Conservation (phyloP, 2,888 invertebrate genomes). For the Campoplex capitator region DNA sequence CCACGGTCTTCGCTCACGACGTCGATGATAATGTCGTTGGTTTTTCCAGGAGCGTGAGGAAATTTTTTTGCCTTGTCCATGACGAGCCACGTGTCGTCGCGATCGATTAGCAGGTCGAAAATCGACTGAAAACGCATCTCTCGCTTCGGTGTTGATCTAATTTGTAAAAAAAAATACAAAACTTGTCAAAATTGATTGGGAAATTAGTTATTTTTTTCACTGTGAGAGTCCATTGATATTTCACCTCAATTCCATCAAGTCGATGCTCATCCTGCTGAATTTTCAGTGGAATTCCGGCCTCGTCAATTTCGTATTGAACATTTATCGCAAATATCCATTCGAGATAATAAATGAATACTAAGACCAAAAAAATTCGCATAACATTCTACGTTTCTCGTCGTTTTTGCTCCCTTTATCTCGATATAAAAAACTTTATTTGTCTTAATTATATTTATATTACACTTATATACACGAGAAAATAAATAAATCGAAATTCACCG, state of each 20-base stretch:
- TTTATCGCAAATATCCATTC: conserved; percentile 59
- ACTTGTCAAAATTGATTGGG: background rate
- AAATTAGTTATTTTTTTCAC: background rate
- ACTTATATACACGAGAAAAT: conserved; percentile 10
- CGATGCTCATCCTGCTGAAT: background rate
- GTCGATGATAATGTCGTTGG: conserved; percentile 5
- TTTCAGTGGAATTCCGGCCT: background rate
- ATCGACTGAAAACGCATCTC: background rate
- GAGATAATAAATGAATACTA: conserved; percentile 70
- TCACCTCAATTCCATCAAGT: conserved; percentile 21
- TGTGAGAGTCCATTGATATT: background rate
- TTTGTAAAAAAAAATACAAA: conserved; percentile 1
- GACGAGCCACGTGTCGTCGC: conserved; percentile 32
- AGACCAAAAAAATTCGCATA: conserved; percentile 74
- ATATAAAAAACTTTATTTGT: background rate
- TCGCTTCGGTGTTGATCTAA: conserved; percentile 49
- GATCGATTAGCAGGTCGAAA: conserved; percentile 18
- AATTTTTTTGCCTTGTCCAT: conserved; percentile 16
- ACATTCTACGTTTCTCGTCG: conserved; percentile 65
- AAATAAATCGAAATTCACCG: conserved; percentile 12
- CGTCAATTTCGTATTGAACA: conserved; percentile 48
- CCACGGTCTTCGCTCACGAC: background rate
- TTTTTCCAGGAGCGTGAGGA: background rate
- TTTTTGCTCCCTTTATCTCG: conserved; percentile 18
- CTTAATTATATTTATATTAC: conserved; percentile 1